Evolutionary conservation across 2,888 invertebrate genomes (phyloP), one percentile per base, ranked within the genome.

Genomic region (Epistrophella euchroma): DNA sequence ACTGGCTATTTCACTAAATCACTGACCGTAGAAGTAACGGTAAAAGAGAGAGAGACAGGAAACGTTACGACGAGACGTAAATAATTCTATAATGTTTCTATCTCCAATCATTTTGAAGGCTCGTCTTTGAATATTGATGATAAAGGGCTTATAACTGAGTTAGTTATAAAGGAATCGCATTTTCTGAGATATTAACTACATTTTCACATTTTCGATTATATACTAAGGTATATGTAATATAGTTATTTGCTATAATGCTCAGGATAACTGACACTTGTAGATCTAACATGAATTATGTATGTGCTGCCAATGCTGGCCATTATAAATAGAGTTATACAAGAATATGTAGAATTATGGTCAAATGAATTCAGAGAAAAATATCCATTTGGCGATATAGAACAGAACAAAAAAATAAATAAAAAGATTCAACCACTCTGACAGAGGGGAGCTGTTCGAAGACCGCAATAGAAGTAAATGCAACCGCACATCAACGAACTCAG

Each of bases 291-390:
- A 74, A 79, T 84, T 79, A 79, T 72, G 75, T 75, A 84, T 84
- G 37, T 75, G 37, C n/a, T 50, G 64, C 43, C 74, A 75, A 58
- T 72, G 37, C 28, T 66, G 19, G 11, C 74, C 64, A 70, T 79
- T 84, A 80, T 79, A 79, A 84, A 84, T 85, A 85, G 85, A 85
- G 85, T 85, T 81, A 81, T 73, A 85, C 81, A 81, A 73, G 72
- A 86, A 86, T 82, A 82, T 78, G 70, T 82, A 82, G 77, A 82
- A 78, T 86, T 86, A 86, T 86, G 86, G 86, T 82, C 77, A 86
- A 86, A 86, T 82, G 86, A 82, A 86, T 86, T 86, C 86, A 77
- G 22, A 62, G 73, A 50, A 86, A 77, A 62, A 62, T 64, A 74
- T 77, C 56, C 70, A 77, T 74, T 82, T 82, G 82, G 77, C 58